Base-by-base conservation (phyloP, 2,888 invertebrate species). In the Mythimna pallens region DNA sequence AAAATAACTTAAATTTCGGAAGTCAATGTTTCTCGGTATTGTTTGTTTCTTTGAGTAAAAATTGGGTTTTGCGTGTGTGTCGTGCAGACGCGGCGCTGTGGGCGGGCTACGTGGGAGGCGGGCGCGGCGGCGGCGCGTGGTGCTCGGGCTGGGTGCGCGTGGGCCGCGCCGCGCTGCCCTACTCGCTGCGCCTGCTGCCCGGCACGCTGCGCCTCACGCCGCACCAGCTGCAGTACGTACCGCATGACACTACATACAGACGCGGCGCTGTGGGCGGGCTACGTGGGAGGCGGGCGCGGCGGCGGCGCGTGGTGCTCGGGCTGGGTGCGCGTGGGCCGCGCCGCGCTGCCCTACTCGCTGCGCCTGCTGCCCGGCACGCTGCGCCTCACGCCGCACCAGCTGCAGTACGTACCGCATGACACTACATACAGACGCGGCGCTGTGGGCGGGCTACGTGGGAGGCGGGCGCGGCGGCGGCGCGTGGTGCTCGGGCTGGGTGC, bases 101-200 rank as follows among this genome's bases (percentile, higher is more conserved):
- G 94, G 90, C 91, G 78, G 80, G 78, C 65, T 78, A 78, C 78
- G 82, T 73, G 77, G 58, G 69, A 3, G 62, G 36, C 17, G 76
- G 76, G 67, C 59, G 76, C 52, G 83, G 72, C 43, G 83, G 17
- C 71, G 91, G 83, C 82, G 91, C 90, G 78, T 92, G 91, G 91
- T 94, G 94, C 90, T 89, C 88, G 94, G 97, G 94, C 82, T 91
- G 90, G 90, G 88, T 91, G 91, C 88, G 87, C 73, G 78, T 94
- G 84, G 94, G 94, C 50, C 89, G 90, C 86, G 92, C 92, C 70
- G 89, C 88, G 74, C 81, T 93, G 91, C 93, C 94, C 65, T 95
- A 92, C 93, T 90, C 91, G 88, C 88, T 94, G 91, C 92, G 92
- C 9, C 87, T 95, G 84, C 84, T 93, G 91, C 93, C 94, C 72